These are phyloP conservation scores for Latrodectus hesperus DNA, from an alignment of 2,888 invertebrate genomes.

Conservation along the genomic window DNA sequence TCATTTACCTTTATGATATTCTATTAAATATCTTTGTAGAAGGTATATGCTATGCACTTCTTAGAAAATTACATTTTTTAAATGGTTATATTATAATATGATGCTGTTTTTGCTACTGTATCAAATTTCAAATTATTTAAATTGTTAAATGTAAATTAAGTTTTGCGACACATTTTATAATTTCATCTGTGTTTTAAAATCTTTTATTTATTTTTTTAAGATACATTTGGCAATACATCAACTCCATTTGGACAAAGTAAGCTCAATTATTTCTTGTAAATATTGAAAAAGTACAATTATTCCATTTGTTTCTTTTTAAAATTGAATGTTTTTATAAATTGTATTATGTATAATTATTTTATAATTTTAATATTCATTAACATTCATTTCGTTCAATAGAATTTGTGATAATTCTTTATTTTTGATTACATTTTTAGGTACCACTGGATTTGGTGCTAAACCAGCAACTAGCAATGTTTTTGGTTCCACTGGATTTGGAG, in stretches of 20 bases:
- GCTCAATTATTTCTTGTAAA: slow-evolving; percentile 13
- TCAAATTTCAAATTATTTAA: too few species aligned
- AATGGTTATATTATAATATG: too few species aligned
- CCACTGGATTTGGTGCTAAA: slow-evolving; percentile 82
- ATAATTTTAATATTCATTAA: background rate
- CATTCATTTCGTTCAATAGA: background rate
- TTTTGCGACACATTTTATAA: background rate
- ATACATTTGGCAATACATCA: slow-evolving; percentile 72
- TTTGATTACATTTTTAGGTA: slow-evolving; percentile 74
- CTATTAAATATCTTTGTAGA: too few species aligned
- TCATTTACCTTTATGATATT: too few species aligned
- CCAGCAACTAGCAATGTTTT: slow-evolving; percentile 77
- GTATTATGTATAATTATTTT: too few species aligned
- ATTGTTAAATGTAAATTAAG: too few species aligned
- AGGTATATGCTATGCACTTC: too few species aligned
- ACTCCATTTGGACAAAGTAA: slow-evolving; percentile 76
- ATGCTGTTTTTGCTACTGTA: too few species aligned
- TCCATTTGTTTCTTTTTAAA: background rate
- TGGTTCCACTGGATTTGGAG: slow-evolving; percentile 74
- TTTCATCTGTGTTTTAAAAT: background rate
- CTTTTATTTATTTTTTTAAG: slow-evolving; percentile 38
- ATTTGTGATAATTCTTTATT: background rate
- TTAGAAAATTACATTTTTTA: too few species aligned
- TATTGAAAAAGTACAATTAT: background rate
- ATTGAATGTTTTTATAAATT: background rate